Conservation (phyloP, 2,797 vertebrate species). For the Otolemur crassicaudatus region DNA sequence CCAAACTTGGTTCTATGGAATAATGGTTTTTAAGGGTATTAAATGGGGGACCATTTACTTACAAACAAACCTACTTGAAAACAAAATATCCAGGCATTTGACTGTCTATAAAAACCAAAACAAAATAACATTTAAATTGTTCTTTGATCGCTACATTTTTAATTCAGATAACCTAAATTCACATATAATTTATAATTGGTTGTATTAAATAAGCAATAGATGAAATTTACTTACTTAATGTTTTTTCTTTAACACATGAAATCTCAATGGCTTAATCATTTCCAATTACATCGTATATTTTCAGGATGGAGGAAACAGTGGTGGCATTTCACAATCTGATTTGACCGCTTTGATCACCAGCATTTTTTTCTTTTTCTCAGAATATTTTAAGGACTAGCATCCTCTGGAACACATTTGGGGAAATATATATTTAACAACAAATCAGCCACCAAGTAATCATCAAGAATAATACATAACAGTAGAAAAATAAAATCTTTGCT, state of each 20-base stretch:
- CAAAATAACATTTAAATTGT: neutral
- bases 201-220: neutral
- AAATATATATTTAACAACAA: constrained; percentile 19
- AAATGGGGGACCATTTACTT: neutral
- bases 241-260: neutral
- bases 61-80: neutral
- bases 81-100: constrained; percentile 23
- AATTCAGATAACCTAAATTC: constrained; percentile 34
- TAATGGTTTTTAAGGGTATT: neutral
- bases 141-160: constrained; percentile 41
- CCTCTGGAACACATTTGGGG: neutral
- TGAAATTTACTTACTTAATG: neutral
- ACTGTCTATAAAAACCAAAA: neutral
- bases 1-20: neutral
- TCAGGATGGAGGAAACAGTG: neutral
- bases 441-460: neutral
- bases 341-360: neutral
- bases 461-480: neutral
- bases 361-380: neutral
- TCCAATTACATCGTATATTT: neutral
- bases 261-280: neutral
- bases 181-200: constrained; percentile 39
- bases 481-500: neutral
- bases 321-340: neutral
- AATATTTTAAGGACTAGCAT: constrained; percentile 10